phyloP scores from a whole-genome alignment of 2,113 vertebrate species.

The Vulpes lagopus region DNA sequence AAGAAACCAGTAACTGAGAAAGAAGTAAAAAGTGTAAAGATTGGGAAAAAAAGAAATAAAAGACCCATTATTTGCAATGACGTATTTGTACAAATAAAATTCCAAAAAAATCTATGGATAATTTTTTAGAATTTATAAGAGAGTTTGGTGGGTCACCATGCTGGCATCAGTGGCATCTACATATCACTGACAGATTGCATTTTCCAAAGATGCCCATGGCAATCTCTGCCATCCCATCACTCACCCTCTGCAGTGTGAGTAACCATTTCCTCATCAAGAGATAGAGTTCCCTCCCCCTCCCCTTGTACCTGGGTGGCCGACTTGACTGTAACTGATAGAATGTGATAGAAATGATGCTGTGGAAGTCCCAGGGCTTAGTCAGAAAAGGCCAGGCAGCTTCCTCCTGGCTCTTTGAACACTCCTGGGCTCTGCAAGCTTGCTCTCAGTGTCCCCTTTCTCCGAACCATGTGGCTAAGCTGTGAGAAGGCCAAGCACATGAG shows the following conservation, averaged over 20 bases:
- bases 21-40: not conserved
- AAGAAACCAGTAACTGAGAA: not conserved
- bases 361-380: fast-evolving
- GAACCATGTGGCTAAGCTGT: not conserved
- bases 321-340: fast-evolving
- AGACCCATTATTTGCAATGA: not conserved
- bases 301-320: not conserved
- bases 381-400: not conserved
- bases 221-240: fast-evolving
- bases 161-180: fast-evolving
- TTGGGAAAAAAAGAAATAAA: not conserved
- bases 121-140: not conserved
- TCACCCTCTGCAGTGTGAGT: not conserved
- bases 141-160: not conserved
- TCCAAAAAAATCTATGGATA: not conserved
- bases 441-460: fast-evolving
- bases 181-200: too few relatives aligned
- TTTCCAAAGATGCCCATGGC: not conserved
- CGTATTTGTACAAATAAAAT: not conserved
- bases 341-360: fast-evolving
- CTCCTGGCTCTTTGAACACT: not conserved
- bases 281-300: not conserved
- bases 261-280: not conserved
- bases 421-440: not conserved
- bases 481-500: not conserved